These are phyloP conservation scores for Corythaixoides concolor DNA, from an alignment of 2,113 vertebrate genomes.

Conservation along the genomic window DNA sequence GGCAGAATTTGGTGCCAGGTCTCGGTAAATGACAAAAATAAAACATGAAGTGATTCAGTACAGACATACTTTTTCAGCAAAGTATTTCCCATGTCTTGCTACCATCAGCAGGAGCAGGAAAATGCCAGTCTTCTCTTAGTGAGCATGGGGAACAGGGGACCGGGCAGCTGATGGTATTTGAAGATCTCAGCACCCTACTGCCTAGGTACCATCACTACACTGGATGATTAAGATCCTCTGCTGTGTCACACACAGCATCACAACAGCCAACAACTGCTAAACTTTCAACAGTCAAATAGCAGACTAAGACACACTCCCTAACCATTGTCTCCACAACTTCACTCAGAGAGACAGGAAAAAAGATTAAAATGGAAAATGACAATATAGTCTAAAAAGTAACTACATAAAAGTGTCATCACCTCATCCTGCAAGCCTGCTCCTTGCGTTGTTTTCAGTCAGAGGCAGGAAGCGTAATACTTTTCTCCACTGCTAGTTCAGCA, in stretches of 20 bases:
- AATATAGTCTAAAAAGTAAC: not conserved
- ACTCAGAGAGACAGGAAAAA: slow-evolving; percentile 34
- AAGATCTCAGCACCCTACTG: not conserved
- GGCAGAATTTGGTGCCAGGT: not conserved
- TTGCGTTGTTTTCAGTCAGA: not conserved
- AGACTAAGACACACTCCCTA: not conserved
- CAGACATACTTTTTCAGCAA: not conserved
- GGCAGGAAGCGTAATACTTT: not conserved
- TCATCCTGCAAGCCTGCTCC: not conserved
- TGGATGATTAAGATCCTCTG: not conserved
- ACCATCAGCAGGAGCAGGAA: not conserved
- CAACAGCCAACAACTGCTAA: not conserved
- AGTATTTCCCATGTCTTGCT: not conserved
- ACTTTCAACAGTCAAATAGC: not conserved
- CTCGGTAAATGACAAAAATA: not conserved
- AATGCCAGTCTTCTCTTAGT: not conserved
- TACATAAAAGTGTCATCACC: not conserved
- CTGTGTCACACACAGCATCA: not conserved
- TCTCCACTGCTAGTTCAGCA: not conserved
- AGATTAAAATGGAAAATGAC: slow-evolving; percentile 49
- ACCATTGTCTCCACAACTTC: not conserved
- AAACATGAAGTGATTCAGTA: not conserved
- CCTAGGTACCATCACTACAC: not conserved
- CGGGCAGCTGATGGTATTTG: not conserved
- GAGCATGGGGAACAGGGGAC: not conserved